Percentiles rank a stretch among this genome's conserved stretches.
Evolutionary conservation across 2,888 invertebrate species (phyloP).

Genomic region (Meliscaeva auricollis): DNA sequence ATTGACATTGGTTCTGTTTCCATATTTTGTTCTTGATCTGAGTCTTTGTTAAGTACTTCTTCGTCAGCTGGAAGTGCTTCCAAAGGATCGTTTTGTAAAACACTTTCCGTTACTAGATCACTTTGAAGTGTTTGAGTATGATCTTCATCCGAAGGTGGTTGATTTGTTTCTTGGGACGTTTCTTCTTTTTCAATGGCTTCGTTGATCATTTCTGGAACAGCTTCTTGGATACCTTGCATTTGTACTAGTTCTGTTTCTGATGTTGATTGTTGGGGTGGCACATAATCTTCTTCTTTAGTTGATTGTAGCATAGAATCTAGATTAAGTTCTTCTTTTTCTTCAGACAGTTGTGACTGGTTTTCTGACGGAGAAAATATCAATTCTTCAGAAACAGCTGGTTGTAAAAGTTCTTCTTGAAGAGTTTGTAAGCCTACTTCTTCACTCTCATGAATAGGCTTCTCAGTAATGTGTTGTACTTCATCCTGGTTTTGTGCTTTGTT

Average conservation of each 20-base stretch:
- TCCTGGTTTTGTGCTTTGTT: background rate
- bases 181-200: constrained; percentile 56
- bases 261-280: background rate
- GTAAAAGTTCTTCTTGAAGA: background rate
- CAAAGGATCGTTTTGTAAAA: constrained; percentile 63
- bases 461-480: background rate
- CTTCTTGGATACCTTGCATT: background rate
- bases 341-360: background rate
- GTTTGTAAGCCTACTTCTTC: constrained; percentile 18
- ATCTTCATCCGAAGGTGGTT: constrained; percentile 74
- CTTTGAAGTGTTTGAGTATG: constrained; percentile 44
- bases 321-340: background rate
- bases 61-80: constrained; percentile 39
- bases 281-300: background rate
- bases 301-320: background rate
- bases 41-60: constrained; percentile 13
- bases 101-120: constrained; percentile 72
- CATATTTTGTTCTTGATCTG: constrained; percentile 28
- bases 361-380: background rate
- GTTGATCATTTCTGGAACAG: constrained; percentile 32
- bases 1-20: constrained; percentile 31
- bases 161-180: constrained; percentile 17
- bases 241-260: background rate
- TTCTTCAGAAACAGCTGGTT: background rate
- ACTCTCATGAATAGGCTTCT: background rate